A percentile compares a stretch with the other conserved stretches of the same genome.
Evolutionary conservation across 1,140 invertebrate species (phyloP).

Genomic region (Drosophila arawakana): DNA sequence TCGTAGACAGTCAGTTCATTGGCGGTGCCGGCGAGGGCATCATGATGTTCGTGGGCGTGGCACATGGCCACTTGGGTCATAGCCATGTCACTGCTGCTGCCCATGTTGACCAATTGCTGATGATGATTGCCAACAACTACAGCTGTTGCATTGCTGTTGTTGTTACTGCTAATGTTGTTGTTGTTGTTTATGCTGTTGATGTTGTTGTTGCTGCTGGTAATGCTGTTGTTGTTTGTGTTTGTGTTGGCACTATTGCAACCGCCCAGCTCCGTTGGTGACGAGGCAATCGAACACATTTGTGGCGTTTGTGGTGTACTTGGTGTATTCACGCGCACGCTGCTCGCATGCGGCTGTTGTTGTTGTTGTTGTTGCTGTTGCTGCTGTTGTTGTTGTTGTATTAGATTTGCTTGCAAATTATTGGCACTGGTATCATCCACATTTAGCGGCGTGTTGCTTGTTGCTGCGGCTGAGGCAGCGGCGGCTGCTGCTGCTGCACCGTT

Average conservation of each 20-base stretch:
- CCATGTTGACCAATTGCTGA: conserved; percentile 55
- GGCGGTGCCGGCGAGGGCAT: conserved; percentile 66
- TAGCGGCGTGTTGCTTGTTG: conserved; percentile 39
- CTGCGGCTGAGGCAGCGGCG: conserved; percentile 56
- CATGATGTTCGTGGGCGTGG: conserved; percentile 52
- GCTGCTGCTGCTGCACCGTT: conserved; percentile 85
- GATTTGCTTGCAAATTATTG: conserved; percentile 60
- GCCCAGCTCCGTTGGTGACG: conserved; percentile 82
- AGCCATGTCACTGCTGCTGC: conserved; percentile 57
- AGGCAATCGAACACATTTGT: conserved; percentile 85
- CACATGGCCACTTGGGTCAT: conserved; percentile 71
- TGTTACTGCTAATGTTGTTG: conserved; percentile 60
- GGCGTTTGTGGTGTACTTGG: conserved; percentile 84
- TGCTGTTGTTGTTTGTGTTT: conserved; percentile 58
- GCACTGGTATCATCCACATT: conserved; percentile 69
- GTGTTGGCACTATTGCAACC: conserved; percentile 80
- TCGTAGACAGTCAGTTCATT: conserved; percentile 90
- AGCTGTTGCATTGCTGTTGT: conserved; percentile 79
- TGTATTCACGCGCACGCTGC: conserved; percentile 75
- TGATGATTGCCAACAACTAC: conserved; percentile 68
- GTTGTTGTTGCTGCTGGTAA: conserved; percentile 30
- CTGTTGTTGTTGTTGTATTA: conserved; percentile 55
- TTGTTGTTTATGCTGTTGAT: conserved; percentile 25
- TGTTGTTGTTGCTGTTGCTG: conserved; percentile 72
- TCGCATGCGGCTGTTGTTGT: conserved; percentile 74